Evolutionary conservation across 2,888 invertebrate genomes (phyloP).

Genomic region (Caenorhabditis uteleia): DNA sequence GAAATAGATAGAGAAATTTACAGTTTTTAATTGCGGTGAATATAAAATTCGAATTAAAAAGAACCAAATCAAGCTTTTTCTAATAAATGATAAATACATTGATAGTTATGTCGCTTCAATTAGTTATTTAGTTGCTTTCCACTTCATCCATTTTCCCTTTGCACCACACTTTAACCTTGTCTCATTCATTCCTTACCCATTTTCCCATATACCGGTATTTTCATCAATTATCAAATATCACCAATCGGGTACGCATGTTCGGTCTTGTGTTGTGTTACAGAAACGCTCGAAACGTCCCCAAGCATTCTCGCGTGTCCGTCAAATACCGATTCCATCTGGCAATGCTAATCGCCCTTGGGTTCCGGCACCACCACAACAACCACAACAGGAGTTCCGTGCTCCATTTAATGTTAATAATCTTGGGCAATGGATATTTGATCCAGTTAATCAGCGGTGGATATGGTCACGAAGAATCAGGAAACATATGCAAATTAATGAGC

Average conservation of each 20-base stretch:
- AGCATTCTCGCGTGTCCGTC: conserved; percentile 56
- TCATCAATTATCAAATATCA: too few species aligned
- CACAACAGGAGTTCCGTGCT: conserved; percentile 4
- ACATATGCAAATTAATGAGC: not conserved
- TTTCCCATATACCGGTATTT: too few species aligned
- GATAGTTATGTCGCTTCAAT: too few species aligned
- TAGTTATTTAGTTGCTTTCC: too few species aligned
- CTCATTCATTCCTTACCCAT: too few species aligned
- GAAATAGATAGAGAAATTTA: too few species aligned
- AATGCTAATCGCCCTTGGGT: conserved; percentile 8
- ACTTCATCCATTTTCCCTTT: too few species aligned
- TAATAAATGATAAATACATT: too few species aligned
- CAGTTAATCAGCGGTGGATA: conserved; percentile 45
- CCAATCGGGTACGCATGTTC: conserved; percentile 15
- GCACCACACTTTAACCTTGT: not conserved
- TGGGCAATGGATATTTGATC: conserved; percentile 54
- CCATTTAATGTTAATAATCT: conserved; percentile 10
- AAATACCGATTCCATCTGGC: conserved; percentile 51
- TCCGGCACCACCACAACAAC: conserved; percentile 11
- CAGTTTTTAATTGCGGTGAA: too few species aligned
- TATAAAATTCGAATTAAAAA: too few species aligned
- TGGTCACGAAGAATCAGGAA: conserved; percentile 38
- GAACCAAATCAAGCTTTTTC: too few species aligned
- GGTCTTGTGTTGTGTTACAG: conserved; percentile 31
- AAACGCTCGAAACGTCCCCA: conserved; percentile 39